phyloP scores from a whole-genome alignment of 1,140 invertebrate species.

The Daktulosphaira vitifoliae region DNA sequence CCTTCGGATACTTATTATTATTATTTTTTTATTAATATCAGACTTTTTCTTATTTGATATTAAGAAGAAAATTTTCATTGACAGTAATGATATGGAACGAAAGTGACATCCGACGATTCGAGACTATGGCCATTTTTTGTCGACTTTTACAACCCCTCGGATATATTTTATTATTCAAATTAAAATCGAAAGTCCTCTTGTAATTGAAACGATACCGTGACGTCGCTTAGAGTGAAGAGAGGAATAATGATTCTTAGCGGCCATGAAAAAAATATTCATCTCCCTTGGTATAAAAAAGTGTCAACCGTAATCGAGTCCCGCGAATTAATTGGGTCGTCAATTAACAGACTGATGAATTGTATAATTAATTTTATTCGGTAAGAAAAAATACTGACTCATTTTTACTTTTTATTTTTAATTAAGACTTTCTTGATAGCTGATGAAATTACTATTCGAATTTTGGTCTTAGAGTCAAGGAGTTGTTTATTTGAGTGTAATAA shows the following conservation, averaged over 20 bases:
- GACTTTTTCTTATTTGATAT: no score
- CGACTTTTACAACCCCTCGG: background rate
- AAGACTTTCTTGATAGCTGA: conserved; percentile 18
- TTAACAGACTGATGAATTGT: conserved; percentile 34
- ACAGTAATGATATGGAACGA: conserved; percentile 23
- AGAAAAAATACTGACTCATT: conserved; percentile 10
- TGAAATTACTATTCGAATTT: conserved; percentile 3
- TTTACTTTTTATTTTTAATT: conserved; percentile 17
- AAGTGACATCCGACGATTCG: background rate
- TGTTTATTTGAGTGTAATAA: no score
- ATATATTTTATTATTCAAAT: conserved; percentile 32
- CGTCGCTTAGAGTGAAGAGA: background rate
- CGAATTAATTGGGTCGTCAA: conserved; percentile 33
- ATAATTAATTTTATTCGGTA: conserved; percentile 30
- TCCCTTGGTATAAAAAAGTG: conserved; percentile 13
- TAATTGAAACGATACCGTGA: conserved; percentile 27
- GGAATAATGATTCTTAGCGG: conserved; percentile 28
- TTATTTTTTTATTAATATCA: no score
- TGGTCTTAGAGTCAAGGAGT: no score
- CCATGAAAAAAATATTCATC: conserved; percentile 9
- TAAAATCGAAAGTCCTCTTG: conserved; percentile 23
- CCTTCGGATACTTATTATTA: no score
- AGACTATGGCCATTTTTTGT: conserved; percentile 11
- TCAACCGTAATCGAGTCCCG: conserved; percentile 31
- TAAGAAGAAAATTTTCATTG: background rate